Evolutionary conservation across 2,113 vertebrate species (phyloP), one percentile per base, ranked within the genome.

Genomic region (Vanacampus margaritifer): DNA sequence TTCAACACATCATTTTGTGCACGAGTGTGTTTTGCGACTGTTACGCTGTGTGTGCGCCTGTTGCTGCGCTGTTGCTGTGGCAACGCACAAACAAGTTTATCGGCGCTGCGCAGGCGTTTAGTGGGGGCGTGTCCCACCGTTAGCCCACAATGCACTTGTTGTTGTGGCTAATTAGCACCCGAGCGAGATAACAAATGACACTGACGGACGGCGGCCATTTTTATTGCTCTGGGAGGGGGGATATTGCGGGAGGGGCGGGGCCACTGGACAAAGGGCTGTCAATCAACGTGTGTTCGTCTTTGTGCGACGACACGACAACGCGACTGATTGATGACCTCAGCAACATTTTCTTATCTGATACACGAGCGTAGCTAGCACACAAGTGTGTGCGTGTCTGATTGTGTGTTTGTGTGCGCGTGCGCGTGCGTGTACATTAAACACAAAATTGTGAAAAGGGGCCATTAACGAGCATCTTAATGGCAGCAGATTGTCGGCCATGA

Each of bases 401-500:
- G 24, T 17, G 28, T 19, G 56, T 59, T 28, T 35, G 13, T 28
- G 13, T 59, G 11, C 11, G 13, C 32, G 56, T 35, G 56, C 32
- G 56, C 5, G 23, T 26, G 53, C 5, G 53, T 24, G 19, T 10
- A 13, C 13, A 13, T 13, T 5, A 19, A 46, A 46, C 16, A 16
- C 5, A 2, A 1, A 9, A 9, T 41, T 41, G 46, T 21, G 46
- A 50, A 19, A 21, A 4, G 23, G 5, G 58, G 21, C 32, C 36
- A 36, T 19, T 60, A 60, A 37, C 11, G 58, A 60, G 58, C 17
- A 21, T 32, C 21, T 60, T 60, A 60, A 60, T n/a, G 58, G 36
- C 58, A 60, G 51, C 51, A 54, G 51, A 23, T 54, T 24, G 51
- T 54, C 51, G 11, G 51, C 51, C 23, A 13, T 24, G 21, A 51